Evolutionary conservation across 2,797 vertebrate species (phyloP).

Genomic region (Acipenser oxyrinchus): DNA sequence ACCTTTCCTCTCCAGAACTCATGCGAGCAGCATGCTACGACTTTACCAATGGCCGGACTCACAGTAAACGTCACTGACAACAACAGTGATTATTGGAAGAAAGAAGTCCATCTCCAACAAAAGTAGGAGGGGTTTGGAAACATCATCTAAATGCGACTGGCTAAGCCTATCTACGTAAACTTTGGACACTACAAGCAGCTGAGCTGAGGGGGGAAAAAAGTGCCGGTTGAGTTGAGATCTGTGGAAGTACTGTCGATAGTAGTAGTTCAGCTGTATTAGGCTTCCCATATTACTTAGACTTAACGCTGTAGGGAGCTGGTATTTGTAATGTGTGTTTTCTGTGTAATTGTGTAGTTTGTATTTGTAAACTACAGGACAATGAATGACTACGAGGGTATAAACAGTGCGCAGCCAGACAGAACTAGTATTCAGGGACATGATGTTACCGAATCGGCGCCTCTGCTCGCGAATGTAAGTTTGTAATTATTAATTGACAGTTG

Average conservation of each 20-base stretch:
- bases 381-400: conserved; percentile 14
- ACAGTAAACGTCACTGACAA: background rate
- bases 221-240: background rate
- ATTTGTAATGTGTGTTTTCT: conserved; percentile 4
- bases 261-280: too few relatives aligned
- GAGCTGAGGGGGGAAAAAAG: conserved; percentile 22
- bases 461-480: conserved; percentile 50
- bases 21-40: background rate
- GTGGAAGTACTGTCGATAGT: background rate
- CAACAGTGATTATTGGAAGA: background rate
- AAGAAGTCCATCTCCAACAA: background rate
- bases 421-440: background rate
- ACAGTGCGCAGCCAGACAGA: conserved; percentile 8
- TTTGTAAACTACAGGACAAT: conserved; percentile 20
- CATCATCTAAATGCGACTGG: conserved; percentile 41
- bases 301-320: too few relatives aligned
- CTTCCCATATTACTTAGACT: too few relatives aligned
- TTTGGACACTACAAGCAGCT: background rate
- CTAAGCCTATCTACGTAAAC: background rate
- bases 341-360: background rate
- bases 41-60: background rate
- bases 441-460: conserved; percentile 30
- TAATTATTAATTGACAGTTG: background rate
- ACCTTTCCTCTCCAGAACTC: conserved; percentile 11
- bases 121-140: conserved; percentile 8